phyloP scores from a whole-genome alignment of 2,888 invertebrate species.

The Hymenopus coronatus region DNA sequence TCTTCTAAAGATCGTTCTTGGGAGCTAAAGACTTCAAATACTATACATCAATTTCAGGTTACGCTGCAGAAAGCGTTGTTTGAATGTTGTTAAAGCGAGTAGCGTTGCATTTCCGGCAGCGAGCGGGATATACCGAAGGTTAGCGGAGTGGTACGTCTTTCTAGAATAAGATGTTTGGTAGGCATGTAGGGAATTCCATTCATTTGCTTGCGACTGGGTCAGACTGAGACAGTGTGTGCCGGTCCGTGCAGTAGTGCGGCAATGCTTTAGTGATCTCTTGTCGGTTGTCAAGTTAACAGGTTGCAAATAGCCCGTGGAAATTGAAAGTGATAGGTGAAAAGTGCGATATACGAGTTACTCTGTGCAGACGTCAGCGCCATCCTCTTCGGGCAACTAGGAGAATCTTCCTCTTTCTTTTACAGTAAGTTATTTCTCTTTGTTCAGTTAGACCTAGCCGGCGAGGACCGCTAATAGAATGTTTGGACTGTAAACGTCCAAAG shows the following conservation, averaged over 20 bases:
- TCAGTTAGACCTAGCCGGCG: neutral
- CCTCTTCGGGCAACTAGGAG: neutral
- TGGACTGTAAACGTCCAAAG: neutral
- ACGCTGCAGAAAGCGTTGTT: neutral
- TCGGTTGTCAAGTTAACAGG: neutral
- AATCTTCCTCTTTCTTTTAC: neutral
- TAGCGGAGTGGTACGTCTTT: neutral
- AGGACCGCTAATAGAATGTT: neutral
- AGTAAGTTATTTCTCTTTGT: neutral
- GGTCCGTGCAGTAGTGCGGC: neutral
- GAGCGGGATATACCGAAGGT: neutral
- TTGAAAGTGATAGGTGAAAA: neutral
- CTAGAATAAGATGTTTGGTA: neutral
- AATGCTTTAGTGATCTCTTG: neutral
- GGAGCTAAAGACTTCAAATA: neutral
- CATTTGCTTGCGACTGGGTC: conserved; percentile 5
- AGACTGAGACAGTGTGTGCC: neutral
- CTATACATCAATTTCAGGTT: neutral
- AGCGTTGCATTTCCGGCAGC: neutral
- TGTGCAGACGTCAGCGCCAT: neutral
- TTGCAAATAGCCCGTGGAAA: neutral
- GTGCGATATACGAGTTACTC: neutral
- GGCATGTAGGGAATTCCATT: conserved; percentile 16
- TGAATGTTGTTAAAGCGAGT: neutral
- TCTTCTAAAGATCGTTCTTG: neutral